Conservation (phyloP, 2,113 vertebrate genomes). For the Lampris incognitus region DNA sequence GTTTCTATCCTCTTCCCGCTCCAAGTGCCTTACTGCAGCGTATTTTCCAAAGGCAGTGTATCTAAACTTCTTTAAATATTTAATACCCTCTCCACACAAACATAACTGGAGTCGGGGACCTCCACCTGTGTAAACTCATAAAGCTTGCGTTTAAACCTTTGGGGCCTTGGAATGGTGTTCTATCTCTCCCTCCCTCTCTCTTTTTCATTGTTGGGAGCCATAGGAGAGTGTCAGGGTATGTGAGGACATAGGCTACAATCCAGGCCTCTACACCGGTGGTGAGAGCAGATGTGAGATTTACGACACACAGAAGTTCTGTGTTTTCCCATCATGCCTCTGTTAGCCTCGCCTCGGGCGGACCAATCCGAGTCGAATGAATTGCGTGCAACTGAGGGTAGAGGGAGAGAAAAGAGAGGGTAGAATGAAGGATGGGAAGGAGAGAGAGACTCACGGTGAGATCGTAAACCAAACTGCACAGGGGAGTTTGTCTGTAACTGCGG, state of each 20-base stretch:
- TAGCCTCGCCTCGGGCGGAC: slow-evolving; percentile 36
- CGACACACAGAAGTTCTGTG: slow-evolving; percentile 43
- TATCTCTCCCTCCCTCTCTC: no score
- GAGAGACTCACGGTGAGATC: slow-evolving; percentile 36
- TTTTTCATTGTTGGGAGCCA: slow-evolving; percentile 49
- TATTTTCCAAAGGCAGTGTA: slow-evolving; percentile 43
- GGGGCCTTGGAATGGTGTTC: slow-evolving; percentile 46
- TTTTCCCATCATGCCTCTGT: slow-evolving; percentile 54
- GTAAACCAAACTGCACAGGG: slow-evolving; percentile 43
- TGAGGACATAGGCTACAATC: slow-evolving; percentile 54
- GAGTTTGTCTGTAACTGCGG: slow-evolving; percentile 43
- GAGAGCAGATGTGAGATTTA: slow-evolving; percentile 68
- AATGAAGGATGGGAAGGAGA: slow-evolving; percentile 21
- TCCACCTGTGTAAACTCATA: slow-evolving; percentile 76
- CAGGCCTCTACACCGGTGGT: slow-evolving; percentile 39
- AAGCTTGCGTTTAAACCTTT: slow-evolving; percentile 49
- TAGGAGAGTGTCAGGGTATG: slow-evolving; percentile 46
- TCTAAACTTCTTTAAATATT: slow-evolving; percentile 69
- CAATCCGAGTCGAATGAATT: slow-evolving; percentile 53
- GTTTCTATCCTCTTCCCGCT: slow-evolving; percentile 14
- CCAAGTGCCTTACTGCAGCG: slow-evolving; percentile 38
- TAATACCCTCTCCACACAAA: slow-evolving; percentile 50
- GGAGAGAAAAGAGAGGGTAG: slow-evolving; percentile 12
- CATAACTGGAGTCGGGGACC: slow-evolving; percentile 42
- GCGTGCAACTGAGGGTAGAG: slow-evolving; percentile 31